A percentile compares a stretch with the other conserved stretches of the same genome.
Conservation (phyloP, 1,140 invertebrate genomes). For the Plutomurus gul region DNA sequence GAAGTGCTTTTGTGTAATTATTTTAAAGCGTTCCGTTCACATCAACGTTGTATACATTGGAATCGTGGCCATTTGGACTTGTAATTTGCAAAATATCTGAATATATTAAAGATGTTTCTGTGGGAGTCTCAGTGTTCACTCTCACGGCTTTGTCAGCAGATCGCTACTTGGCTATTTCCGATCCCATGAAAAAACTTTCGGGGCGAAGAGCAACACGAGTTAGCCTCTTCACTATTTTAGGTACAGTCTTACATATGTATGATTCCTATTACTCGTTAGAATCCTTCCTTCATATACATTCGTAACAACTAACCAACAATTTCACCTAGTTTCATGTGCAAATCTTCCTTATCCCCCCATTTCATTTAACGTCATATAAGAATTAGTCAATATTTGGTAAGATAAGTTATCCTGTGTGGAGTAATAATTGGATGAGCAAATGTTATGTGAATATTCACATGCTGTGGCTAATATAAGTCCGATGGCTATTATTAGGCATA, state of each 20-base stretch:
- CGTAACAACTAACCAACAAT: too few relatives aligned
- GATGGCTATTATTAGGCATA: slow-evolving; percentile 61
- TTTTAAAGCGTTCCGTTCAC: slow-evolving; percentile 81
- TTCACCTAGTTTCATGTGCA: too few relatives aligned
- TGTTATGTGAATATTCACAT: not conserved
- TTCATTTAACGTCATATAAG: too few relatives aligned
- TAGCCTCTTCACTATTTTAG: slow-evolving; percentile 68
- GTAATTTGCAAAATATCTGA: slow-evolving; percentile 78
- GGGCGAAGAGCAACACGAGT: slow-evolving; percentile 68
- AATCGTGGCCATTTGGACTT: slow-evolving; percentile 82
- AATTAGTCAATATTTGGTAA: too few relatives aligned
- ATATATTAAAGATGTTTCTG: slow-evolving; percentile 85
- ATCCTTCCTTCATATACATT: not conserved
- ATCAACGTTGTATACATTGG: slow-evolving; percentile 64
- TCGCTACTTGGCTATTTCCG: slow-evolving; percentile 82
- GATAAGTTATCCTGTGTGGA: too few relatives aligned
- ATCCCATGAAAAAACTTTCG: slow-evolving; percentile 73
- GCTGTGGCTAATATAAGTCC: not conserved
- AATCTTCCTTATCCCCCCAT: not conserved
- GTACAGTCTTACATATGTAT: slow-evolving; percentile 7
- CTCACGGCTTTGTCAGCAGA: slow-evolving; percentile 87
- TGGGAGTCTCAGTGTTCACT: slow-evolving; percentile 92
- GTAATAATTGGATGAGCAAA: not conserved
- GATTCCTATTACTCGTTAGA: not conserved
- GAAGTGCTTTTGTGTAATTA: too few relatives aligned